A percentile compares a stretch with the other conserved stretches of the same genome.
These are phyloP conservation scores for Orthonyx spaldingii DNA, from an alignment of 2,113 vertebrate species.

Conservation along the genomic window DNA sequence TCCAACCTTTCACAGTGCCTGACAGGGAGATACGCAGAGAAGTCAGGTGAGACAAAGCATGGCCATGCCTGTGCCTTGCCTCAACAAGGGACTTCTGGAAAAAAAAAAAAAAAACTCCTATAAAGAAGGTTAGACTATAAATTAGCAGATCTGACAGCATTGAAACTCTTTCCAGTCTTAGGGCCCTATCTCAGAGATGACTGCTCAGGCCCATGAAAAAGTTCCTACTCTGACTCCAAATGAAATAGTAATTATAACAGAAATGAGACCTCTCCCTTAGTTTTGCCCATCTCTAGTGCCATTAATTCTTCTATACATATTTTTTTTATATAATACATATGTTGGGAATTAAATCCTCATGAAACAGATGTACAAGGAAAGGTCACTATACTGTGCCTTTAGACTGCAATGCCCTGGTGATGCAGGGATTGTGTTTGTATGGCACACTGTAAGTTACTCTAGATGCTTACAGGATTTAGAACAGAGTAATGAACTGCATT, in stretches of 20 bases:
- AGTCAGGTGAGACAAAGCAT: background rate
- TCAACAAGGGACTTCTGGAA: background rate
- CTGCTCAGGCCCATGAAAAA: background rate
- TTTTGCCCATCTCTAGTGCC: background rate
- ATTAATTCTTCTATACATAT: background rate
- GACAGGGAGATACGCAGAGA: background rate
- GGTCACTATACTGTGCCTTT: background rate
- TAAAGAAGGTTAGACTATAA: background rate
- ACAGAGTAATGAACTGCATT: background rate
- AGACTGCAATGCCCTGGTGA: fast-evolving
- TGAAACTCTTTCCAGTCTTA: background rate
- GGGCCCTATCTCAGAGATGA: background rate
- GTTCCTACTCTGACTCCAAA: background rate
- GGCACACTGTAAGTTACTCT: background rate
- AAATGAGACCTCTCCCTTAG: background rate
- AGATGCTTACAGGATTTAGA: background rate
- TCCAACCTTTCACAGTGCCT: background rate
- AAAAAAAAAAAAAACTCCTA: too few relatives aligned
- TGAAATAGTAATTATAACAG: background rate
- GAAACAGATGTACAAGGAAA: background rate
- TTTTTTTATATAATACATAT: background rate
- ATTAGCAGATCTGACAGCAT: background rate
- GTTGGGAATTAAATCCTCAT: background rate
- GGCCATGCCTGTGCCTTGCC: background rate
- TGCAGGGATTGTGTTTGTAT: background rate